Conservation (phyloP, 2,797 vertebrate genomes). For the Pseudomugil gertrudae region DNA sequence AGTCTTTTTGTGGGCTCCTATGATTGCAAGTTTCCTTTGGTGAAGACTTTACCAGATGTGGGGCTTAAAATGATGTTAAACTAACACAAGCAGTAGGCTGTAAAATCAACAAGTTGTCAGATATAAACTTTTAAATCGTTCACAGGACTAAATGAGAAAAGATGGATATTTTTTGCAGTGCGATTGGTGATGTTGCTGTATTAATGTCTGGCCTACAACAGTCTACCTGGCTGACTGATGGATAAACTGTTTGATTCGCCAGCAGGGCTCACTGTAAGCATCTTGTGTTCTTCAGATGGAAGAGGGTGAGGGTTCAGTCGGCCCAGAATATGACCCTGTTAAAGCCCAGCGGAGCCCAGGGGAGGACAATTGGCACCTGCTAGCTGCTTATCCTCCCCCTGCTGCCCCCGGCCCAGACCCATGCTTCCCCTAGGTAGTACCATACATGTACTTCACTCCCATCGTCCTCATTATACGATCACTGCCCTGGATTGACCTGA, state of each 20-base stretch:
- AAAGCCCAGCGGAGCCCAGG: conserved; percentile 93
- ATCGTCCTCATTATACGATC: conserved; percentile 41
- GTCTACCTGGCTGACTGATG: conserved; percentile 25
- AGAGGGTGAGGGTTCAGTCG: conserved; percentile 96
- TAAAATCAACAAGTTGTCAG: neutral
- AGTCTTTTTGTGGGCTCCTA: conserved; percentile 20
- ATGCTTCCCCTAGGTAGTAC: conserved; percentile 83
- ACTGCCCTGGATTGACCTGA: conserved; percentile 32
- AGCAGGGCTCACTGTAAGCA: conserved; percentile 65
- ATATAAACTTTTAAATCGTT: neutral
- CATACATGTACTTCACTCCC: conserved; percentile 51
- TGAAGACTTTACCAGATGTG: neutral
- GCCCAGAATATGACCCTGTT: conserved; percentile 99
- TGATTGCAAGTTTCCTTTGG: neutral
- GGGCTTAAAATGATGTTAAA: neutral
- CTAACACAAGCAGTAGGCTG: neutral
- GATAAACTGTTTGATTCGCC: conserved; percentile 34
- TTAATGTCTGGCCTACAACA: conserved; percentile 30
- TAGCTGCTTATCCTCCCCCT: conserved; percentile 89
- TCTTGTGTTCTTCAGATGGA: conserved; percentile 97
- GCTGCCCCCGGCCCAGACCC: conserved; percentile 72
- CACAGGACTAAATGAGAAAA: conserved; percentile 16
- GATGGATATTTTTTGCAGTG: conserved; percentile 38
- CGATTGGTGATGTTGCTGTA: conserved; percentile 27
- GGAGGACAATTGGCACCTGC: conserved; percentile 97